Percentiles rank a stretch among this genome's conserved stretches.
Conservation (phyloP, 2,113 vertebrate genomes). For the Vombatus ursinus region DNA sequence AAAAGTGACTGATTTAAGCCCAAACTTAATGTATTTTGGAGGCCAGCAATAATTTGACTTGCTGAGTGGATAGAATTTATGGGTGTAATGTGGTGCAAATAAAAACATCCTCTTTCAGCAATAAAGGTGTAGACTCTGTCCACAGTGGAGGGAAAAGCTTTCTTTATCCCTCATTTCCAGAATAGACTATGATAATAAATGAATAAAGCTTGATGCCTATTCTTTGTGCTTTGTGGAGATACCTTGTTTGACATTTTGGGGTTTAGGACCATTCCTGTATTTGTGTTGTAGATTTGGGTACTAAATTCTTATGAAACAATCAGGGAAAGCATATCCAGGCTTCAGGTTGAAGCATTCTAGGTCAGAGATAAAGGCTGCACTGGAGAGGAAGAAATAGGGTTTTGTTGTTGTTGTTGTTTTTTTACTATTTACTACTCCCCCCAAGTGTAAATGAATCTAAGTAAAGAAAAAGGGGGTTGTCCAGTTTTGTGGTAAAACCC, state of each 20-base stretch:
- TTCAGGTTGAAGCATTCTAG: constrained; percentile 10
- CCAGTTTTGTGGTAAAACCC: not conserved
- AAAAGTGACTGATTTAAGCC: constrained; percentile 86
- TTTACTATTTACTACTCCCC: not conserved
- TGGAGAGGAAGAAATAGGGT: not conserved
- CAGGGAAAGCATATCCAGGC: not conserved
- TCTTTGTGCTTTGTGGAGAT: constrained; percentile 73
- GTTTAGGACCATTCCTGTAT: constrained; percentile 50
- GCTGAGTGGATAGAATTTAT: constrained; percentile 87
- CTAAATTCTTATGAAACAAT: constrained; percentile 60
- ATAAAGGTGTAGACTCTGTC: constrained; percentile 81
- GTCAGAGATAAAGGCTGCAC: not conserved
- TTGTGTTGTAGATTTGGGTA: constrained; percentile 60
- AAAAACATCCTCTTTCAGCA: constrained; percentile 84
- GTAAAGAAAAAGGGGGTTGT: not conserved
- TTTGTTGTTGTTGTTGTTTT: too few species aligned
- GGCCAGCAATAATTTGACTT: constrained; percentile 87
- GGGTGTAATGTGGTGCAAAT: constrained; percentile 85
- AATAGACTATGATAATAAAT: constrained; percentile 66
- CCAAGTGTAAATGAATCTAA: not conserved
- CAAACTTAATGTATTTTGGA: constrained; percentile 85
- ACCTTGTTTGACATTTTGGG: constrained; percentile 64
- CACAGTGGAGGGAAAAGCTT: constrained; percentile 70
- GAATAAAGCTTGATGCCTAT: constrained; percentile 52
- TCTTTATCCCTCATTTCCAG: constrained; percentile 73